Base-by-base conservation (phyloP, 2,888 invertebrate genomes). In the Leistus spinibarbis region DNA sequence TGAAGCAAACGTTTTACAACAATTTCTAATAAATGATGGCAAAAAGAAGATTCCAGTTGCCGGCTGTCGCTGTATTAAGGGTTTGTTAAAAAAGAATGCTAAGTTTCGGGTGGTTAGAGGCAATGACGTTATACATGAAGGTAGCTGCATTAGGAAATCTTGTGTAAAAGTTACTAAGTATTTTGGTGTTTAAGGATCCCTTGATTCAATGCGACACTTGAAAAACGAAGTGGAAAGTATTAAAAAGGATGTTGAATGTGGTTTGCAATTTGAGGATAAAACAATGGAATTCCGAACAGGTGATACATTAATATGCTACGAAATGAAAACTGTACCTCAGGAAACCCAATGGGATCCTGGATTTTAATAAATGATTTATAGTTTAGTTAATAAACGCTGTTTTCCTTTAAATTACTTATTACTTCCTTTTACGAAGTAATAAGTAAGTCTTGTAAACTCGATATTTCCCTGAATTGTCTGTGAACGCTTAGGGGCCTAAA, bases 171-270 rank as follows among this genome's bases (percentile, higher is more conserved):
- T 63, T 24, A 19, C 56, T 53, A 54, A 62, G 54, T 22, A 62
- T 63, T 10, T 78, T 78, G 72, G 68, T 74, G 78, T 77, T 80
- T 79, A 7, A 92, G 95, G 95, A 66, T 86, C 88, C 78, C 82
- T 97, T 71, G 87, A 88, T 23, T 96, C 97, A 0, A 92, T 99
- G 92, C 91, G 93, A 79, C 97, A 98, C 85, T 86, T 96, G 64
- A 98, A 98, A 83, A 90, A 91, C 68, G 97, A 98, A 85, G 95
- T 96, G 2, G 91, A 91, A 3, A 88, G 90, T 0, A 91, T 98
- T 54, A 95, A 94, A 83, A 91, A 90, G 64, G 95, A 95, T 82
- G 89, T 91, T 76, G 98, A 99, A 83, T 98, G 98, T 85, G 98
- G 98, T 0, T 83, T 99, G 24, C 91, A 92, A 77, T 88, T 98